phyloP scores from a whole-genome alignment of 2,797 vertebrate species.

The Kryptopterus vitreolus region DNA sequence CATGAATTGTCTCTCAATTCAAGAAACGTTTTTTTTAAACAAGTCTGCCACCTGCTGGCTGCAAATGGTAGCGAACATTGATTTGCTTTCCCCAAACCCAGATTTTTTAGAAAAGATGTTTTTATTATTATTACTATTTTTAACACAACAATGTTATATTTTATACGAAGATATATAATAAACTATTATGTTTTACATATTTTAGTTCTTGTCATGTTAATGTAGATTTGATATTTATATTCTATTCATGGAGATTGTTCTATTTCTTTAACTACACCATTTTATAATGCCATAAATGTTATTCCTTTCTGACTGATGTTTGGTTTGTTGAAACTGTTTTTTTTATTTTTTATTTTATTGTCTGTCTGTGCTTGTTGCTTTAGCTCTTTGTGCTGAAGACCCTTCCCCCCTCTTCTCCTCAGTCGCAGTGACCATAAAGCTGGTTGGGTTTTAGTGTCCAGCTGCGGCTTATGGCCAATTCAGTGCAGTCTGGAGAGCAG shows the following conservation, averaged over 20 bases:
- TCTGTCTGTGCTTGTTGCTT: slow-evolving; percentile 42
- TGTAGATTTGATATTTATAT: background rate
- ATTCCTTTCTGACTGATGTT: slow-evolving; percentile 1
- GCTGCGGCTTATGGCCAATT: slow-evolving; percentile 57
- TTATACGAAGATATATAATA: background rate
- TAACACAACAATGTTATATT: background rate
- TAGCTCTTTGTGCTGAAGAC: slow-evolving; percentile 45
- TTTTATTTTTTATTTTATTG: slow-evolving; percentile 19
- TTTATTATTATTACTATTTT: too few species aligned
- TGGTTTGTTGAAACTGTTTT: slow-evolving; percentile 1
- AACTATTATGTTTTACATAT: background rate
- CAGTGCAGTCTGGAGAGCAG: slow-evolving; percentile 55
- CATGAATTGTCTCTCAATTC: background rate
- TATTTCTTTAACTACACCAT: background rate
- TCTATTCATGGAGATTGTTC: background rate
- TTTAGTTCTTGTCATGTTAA: background rate
- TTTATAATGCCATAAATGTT: background rate
- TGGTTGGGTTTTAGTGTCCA: slow-evolving; percentile 59
- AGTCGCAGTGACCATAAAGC: slow-evolving; percentile 54
- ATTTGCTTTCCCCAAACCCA: background rate
- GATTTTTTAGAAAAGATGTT: background rate
- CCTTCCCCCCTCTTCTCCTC: slow-evolving; percentile 44
- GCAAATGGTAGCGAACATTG: background rate
- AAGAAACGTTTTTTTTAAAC: slow-evolving; percentile 61
- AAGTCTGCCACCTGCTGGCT: slow-evolving; percentile 79